Evolutionary conservation across 1,140 invertebrate species (phyloP), one percentile per base, ranked within the genome.

Genomic region (Maniola jurtina): DNA sequence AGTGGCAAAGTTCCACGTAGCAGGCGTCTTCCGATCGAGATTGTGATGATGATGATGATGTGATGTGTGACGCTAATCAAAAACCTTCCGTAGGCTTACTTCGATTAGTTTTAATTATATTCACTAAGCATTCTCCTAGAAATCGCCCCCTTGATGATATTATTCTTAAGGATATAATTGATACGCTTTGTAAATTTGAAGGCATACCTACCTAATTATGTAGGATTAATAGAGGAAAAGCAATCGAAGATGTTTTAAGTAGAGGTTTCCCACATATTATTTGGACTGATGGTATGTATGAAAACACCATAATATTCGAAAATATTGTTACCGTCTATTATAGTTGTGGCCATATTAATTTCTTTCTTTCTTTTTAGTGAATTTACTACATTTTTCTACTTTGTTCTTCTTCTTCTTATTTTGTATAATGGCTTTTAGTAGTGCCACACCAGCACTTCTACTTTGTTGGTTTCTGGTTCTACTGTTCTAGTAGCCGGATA

Each of bases 61-160:
- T 52, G 16, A 52, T 52, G 48, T 25, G 14, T 52, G 14, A 16
- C 16, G 6, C 40, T 25, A 52, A 52, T n/a, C 38, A 48, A 52
- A 52, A 52, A 52, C 48, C 48, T 52, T 52, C 48, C 48, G 48
- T 52, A 52, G 48, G 48, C 48, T 52, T 52, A 52, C 7, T 52
- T 25, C 15, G 25, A 52, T 52, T 52, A 52, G 14, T 52, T 16
- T 25, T 25, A 52, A 52, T 25, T 52, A 52, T 52, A 52, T 52
- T 52, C 48, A 52, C 48, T 52, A 16, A 11, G 48, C 10, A 52
- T 45, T 45, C 14, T 52, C 48, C 48, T 16, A 9, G 15, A 52
- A 52, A 16, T 25, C 14, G 14, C 48, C 16, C 48, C 13, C 40
- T 42, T 13, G 40, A 10, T 52, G 14, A 11, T 48, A 13, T 25